Evolutionary conservation across 2,888 invertebrate genomes (phyloP).

Genomic region (Kuschelorhynchus macadamiae): DNA sequence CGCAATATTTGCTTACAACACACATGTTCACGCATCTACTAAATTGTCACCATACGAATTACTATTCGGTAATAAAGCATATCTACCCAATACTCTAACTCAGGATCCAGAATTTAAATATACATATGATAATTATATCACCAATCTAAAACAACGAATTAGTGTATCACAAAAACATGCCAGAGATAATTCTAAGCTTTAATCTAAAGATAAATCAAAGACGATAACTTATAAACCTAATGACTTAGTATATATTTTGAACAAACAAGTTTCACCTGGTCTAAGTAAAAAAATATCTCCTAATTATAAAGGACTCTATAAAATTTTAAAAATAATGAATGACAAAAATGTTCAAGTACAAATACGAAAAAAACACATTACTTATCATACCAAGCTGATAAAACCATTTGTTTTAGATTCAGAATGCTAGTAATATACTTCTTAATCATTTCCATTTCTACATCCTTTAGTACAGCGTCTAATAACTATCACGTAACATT

Average conservation of each 20-base stretch:
- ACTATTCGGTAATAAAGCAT: not conserved
- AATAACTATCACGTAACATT: not conserved
- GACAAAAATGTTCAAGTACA: constrained; percentile 4
- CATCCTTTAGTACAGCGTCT: not conserved
- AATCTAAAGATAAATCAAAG: no score
- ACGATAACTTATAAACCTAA: no score
- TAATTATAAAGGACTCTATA: constrained; percentile 14
- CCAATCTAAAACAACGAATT: no score
- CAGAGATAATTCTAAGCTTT: no score
- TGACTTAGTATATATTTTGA: no score
- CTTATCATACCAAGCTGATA: constrained; percentile 6
- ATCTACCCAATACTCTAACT: no score
- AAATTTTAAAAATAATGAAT: not conserved
- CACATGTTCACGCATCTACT: constrained; percentile 47
- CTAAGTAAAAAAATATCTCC: no score
- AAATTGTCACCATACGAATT: constrained; percentile 60
- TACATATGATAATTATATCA: no score
- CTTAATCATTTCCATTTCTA: not conserved
- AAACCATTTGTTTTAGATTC: constrained; percentile 17
- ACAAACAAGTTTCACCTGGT: no score
- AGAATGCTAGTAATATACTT: not conserved
- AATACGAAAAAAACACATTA: constrained; percentile 15
- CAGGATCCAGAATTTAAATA: no score
- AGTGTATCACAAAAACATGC: no score
- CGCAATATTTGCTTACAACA: constrained; percentile 6